Evolutionary conservation across 2,888 invertebrate species (phyloP).

Genomic region (Zygothrica quintamaculata): DNA sequence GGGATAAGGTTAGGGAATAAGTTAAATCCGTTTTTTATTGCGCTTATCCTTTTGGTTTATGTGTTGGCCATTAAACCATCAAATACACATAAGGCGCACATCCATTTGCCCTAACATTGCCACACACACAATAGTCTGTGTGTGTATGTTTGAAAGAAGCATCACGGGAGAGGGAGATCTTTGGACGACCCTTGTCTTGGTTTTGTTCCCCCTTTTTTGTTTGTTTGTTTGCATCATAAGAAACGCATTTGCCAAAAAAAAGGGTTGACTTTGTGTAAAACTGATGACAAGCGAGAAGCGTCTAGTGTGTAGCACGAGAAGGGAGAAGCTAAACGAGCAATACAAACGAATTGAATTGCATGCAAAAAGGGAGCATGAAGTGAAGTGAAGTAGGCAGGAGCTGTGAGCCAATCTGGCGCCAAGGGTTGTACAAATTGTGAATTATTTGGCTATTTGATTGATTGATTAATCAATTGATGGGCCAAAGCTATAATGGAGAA

Average conservation of each 20-base stretch:
- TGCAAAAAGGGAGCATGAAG: no score
- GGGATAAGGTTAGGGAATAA: neutral
- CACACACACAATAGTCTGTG: neutral
- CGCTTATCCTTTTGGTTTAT: constrained; percentile 62
- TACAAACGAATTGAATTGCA: no score
- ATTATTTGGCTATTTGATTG: constrained; percentile 28
- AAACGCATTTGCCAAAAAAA: constrained; percentile 44
- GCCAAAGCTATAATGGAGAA: neutral
- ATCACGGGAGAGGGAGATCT: no score
- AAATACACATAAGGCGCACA: constrained; percentile 62
- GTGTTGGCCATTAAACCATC: constrained; percentile 58
- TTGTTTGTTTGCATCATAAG: constrained; percentile 31
- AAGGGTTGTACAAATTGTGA: constrained; percentile 27
- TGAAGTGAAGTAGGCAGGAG: neutral
- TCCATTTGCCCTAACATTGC: constrained; percentile 38
- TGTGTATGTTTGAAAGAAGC: no score
- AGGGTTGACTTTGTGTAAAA: constrained; percentile 36
- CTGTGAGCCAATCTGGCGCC: neutral
- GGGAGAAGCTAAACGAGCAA: neutral
- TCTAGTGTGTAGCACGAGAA: no score
- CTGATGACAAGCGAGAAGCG: neutral
- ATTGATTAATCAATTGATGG: constrained; percentile 50
- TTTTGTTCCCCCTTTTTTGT: neutral
- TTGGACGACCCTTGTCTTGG: neutral
- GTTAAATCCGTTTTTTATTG: constrained; percentile 60